A percentile compares a stretch with the other conserved stretches of the same genome.
phyloP scores from a whole-genome alignment of 2,113 vertebrate genomes.

The Phocoena sinus region DNA sequence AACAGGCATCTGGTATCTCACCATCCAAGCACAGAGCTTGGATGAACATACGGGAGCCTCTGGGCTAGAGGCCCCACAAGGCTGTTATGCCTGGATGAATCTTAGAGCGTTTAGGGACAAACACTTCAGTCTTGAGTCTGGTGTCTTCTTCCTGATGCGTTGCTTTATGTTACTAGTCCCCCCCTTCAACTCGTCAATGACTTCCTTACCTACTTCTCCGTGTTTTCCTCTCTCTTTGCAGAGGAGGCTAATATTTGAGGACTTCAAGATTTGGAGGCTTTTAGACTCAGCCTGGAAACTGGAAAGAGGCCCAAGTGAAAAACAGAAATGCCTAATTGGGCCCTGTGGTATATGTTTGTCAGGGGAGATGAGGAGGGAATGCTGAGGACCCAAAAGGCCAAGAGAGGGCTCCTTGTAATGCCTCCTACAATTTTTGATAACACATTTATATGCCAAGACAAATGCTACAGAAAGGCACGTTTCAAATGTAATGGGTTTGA shows the following conservation, averaged over 20 bases:
- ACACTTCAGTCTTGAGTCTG: neutral
- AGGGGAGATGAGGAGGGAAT: neutral
- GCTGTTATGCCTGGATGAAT: neutral
- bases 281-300: neutral
- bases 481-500: slow-evolving; percentile 77
- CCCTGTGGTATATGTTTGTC: neutral
- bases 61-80: neutral
- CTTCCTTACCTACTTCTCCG: neutral
- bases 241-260: neutral
- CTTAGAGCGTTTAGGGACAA: neutral
- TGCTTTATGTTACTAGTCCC: neutral
- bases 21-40: neutral
- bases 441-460: slow-evolving; percentile 66
- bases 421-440: slow-evolving; percentile 69
- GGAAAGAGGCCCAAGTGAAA: neutral
- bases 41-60: neutral
- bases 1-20: neutral
- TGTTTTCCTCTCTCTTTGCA: neutral
- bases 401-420: neutral
- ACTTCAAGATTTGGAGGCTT: neutral
- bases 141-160: neutral
- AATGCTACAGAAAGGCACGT: slow-evolving; percentile 71
- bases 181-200: neutral
- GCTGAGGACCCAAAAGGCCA: neutral
- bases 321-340: neutral